A percentile compares a stretch with the other conserved stretches of the same genome.
Evolutionary conservation across 1,140 invertebrate genomes (phyloP).

Genomic region (Episyrphus balteatus): DNA sequence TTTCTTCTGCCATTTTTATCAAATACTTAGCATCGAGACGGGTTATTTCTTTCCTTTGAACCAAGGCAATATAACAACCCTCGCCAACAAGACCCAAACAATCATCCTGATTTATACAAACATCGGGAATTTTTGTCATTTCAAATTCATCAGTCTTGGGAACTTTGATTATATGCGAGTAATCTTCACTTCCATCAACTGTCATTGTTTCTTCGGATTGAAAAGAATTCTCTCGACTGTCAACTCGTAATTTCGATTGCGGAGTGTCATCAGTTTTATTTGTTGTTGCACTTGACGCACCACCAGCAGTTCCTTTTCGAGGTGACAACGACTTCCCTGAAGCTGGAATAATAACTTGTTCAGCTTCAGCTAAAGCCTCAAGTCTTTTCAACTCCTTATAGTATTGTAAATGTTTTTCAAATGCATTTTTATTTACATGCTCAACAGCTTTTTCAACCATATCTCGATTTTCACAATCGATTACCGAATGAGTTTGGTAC

Average conservation of each 20-base stretch:
- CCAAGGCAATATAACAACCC: slow-evolving; percentile 57
- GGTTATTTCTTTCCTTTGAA: slow-evolving; percentile 61
- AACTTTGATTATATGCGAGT: slow-evolving; percentile 36
- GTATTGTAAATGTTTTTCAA: slow-evolving; percentile 44
- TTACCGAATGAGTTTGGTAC: slow-evolving; percentile 57
- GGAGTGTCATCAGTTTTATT: neutral
- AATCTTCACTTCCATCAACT: neutral
- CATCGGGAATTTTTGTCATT: slow-evolving; percentile 42
- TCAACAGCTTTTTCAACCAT: slow-evolving; percentile 49
- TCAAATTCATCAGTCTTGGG: slow-evolving; percentile 63
- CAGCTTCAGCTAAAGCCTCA: slow-evolving; percentile 28
- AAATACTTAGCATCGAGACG: slow-evolving; percentile 66
- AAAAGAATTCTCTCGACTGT: neutral
- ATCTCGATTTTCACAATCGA: slow-evolving; percentile 52
- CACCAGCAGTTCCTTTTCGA: slow-evolving; percentile 11
- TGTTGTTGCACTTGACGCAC: neutral
- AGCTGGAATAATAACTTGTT: slow-evolving; percentile 29
- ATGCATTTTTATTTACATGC: slow-evolving; percentile 49
- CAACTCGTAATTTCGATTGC: neutral
- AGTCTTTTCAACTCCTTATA: slow-evolving; percentile 26
- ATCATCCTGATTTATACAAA: slow-evolving; percentile 40
- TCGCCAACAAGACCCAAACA: slow-evolving; percentile 40
- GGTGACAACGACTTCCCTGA: slow-evolving; percentile 26
- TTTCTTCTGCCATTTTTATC: slow-evolving; percentile 63
- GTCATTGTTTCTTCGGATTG: too few relatives aligned